Conservation (phyloP, 92 coral and sea anemone genomes). For the Bergia puertoricense region DNA sequence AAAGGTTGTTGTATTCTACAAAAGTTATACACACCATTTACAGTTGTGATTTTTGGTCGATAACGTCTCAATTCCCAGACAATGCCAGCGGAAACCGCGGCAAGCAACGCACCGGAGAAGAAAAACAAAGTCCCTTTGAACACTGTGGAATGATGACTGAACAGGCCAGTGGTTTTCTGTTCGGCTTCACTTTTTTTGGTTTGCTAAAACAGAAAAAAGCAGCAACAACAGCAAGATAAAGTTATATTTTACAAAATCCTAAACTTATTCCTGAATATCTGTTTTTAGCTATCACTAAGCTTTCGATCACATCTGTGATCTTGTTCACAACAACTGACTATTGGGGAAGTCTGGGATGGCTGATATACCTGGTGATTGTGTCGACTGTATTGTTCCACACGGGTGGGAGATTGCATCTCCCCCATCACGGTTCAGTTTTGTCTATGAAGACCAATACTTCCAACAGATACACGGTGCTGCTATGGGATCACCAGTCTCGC, state of each 20-base stretch:
- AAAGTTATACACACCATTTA: neutral
- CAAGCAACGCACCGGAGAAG: neutral
- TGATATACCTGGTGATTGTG: too few relatives aligned
- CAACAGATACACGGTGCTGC: too few relatives aligned
- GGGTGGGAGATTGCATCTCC: neutral
- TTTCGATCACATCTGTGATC: too few relatives aligned
- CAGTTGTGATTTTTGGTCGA: neutral
- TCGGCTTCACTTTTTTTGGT: conserved; percentile 20
- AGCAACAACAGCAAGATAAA: neutral
- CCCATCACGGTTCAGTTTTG: neutral
- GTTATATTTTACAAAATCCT: too few relatives aligned
- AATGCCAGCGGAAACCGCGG: neutral
- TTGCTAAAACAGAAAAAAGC: neutral
- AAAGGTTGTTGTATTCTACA: too few relatives aligned
- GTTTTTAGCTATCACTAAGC: too few relatives aligned
- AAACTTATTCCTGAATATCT: too few relatives aligned
- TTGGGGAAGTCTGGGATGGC: too few relatives aligned
- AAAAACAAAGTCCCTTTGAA: neutral
- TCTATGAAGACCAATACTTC: too few relatives aligned
- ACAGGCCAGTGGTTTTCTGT: conserved; percentile 21
- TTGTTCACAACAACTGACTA: too few relatives aligned
- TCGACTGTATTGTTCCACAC: too few relatives aligned
- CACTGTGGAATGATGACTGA: neutral
- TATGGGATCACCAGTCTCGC: too few relatives aligned
- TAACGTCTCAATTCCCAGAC: neutral